Base-by-base conservation (phyloP, 2,888 invertebrate species). In the Cryptocephalus moraei region DNA sequence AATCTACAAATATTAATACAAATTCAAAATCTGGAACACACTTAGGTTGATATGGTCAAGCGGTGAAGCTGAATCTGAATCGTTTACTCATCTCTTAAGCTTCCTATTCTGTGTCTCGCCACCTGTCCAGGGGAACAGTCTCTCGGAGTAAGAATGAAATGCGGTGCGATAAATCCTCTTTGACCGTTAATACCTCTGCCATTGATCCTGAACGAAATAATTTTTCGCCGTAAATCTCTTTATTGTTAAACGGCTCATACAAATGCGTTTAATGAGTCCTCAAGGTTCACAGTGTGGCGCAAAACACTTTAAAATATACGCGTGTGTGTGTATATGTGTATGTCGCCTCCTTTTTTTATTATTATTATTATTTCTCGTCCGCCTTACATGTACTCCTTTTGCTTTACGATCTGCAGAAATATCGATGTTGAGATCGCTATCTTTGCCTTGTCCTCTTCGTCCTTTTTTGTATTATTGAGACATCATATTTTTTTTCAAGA, bases 371-470 rank as follows among this genome's bases (percentile, higher is more conserved):
- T 14, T 39, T 51, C 33, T 36, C 49, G 39, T 49, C 42, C 49
- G 33, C 47, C 38, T 48, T 54, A 48, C 40, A 13, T 43, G 41
- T 43, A 44, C 45, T 43, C 47, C 12, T 9, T 9, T 43, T 45
- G 49, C 44, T 57, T 60, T 59, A 60, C 60, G 60, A 59, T 52
- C 58, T 54, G 57, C 52, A 55, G 58, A 55, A 59, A 57, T 57
- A 59, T 60, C 57, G 61, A 59, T 58, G 58, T 60, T 48, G 45
- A 52, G 61, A 61, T 61, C 53, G 53, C 55, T 60, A 61, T 61
- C 61, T 50, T 50, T 42, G 32, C 47, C 56, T 54, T 56, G 56
- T 60, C 56, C 50, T 52, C 46, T 39, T 49, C 47, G 46, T 51
- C 31, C 50, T 51, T 54, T 51, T 42, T 41, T 53, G 50, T 52